Base-by-base conservation (phyloP, 2,113 vertebrate species). In the Dromiciops gliroides region DNA sequence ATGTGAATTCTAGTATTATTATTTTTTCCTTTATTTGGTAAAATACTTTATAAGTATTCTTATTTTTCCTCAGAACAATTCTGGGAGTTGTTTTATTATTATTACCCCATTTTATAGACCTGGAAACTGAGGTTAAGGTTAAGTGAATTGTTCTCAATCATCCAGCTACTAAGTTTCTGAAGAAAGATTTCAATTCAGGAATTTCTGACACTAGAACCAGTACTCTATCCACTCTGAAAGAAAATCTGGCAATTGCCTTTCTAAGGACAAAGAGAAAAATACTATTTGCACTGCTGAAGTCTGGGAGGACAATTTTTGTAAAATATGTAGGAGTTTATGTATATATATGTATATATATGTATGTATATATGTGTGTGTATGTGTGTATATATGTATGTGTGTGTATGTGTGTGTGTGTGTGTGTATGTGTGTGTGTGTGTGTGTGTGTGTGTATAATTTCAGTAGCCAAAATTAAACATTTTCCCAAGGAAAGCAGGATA, bases 261-360 rank as follows among this genome's bases (percentile, higher is more conserved):
- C 25, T 50, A 95, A 96, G 56, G 75, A 92, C 44, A 96, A 96
- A 95, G 37, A 50, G 28, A 93, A 95, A 83, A 22, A 96, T 56
- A 47, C 50, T 51, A n/a, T 83, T 95, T 90, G 49, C 95, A 91
- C 51, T 49, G 91, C 52, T 95, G 60, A 90, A 95, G 95, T n/a
- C 37, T n/a, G 2, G 37, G 37, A 92, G 91, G 90, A 8, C 50
- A 94, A 6, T 89, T n/a, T 89, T 93, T 12, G 56, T 96, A 91
- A 92, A 19, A 31, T 22, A 91, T 96, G 95, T 0, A 24, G 89
- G 51, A 95, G 95, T 91, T 95, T 92, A 0, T 3, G 95, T n/a
- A 6, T 95, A 92, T 24, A 89, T 91, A n/a, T n/a, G n/a, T n/a
- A n/a, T n/a, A n/a, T n/a, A n/a, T n/a, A n/a, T n/a, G n/a, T n/a